A percentile compares a stretch with the other conserved stretches of the same genome.
Evolutionary conservation across 2,113 vertebrate species (phyloP).

Genomic region (Bagarius yarrelli): DNA sequence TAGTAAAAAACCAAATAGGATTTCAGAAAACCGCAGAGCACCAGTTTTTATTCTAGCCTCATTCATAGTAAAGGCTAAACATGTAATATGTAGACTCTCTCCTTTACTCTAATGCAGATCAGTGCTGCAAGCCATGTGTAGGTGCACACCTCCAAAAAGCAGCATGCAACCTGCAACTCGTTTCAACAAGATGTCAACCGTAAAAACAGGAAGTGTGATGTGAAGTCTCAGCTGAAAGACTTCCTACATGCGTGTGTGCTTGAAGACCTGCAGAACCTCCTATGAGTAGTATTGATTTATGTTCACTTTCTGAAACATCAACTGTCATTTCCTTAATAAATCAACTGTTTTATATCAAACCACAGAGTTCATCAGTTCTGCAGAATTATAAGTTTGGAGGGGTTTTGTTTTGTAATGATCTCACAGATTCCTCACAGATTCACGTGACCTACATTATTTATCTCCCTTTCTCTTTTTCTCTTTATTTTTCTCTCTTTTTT

Average conservation of each 20-base stretch:
- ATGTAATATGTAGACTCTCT: background rate
- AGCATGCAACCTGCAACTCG: constrained; percentile 8
- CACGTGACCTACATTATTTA: background rate
- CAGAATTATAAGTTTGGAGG: background rate
- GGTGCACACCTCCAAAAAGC: constrained; percentile 27
- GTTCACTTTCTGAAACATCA: constrained; percentile 7
- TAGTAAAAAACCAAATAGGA: constrained; percentile 26
- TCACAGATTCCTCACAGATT: background rate
- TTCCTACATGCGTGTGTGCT: constrained; percentile 13
- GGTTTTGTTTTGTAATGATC: background rate
- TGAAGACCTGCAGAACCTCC: constrained; percentile 13
- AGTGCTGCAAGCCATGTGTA: background rate
- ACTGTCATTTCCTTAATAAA: background rate
- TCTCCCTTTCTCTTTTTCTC: background rate
- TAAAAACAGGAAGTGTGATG: constrained; percentile 46
- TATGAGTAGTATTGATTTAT: constrained; percentile 8
- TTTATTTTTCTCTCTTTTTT: background rate
- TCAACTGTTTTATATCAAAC: background rate
- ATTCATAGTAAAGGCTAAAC: background rate
- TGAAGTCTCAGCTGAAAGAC: constrained; percentile 28
- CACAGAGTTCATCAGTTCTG: background rate
- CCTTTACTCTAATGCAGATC: background rate
- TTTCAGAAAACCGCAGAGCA: constrained; percentile 41
- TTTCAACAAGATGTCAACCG: constrained; percentile 8
- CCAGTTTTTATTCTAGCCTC: background rate